Conservation (phyloP, 2,113 vertebrate genomes). For the Chamaea fasciata region DNA sequence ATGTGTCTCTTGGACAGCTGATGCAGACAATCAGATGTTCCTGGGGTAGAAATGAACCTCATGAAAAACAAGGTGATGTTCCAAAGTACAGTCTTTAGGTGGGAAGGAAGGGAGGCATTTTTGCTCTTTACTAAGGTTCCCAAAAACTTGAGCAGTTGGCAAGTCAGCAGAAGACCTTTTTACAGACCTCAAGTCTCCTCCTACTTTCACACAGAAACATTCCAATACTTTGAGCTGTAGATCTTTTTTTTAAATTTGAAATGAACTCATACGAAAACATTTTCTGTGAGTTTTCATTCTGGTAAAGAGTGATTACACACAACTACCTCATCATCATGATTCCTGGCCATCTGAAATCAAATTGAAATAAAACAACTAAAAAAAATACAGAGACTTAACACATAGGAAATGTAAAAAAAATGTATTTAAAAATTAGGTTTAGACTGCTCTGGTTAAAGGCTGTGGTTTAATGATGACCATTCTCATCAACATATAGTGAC, state of each 20-base stretch:
- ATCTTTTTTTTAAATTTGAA: background rate
- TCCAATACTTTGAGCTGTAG: background rate
- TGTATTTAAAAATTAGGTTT: background rate
- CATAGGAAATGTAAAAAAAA: background rate
- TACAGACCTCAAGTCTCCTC: background rate
- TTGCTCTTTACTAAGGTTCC: background rate
- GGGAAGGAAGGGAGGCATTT: background rate
- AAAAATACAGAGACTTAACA: background rate
- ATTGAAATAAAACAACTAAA: background rate
- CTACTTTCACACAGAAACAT: background rate
- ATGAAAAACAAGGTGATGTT: background rate
- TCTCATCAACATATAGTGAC: background rate
- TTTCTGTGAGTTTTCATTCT: background rate
- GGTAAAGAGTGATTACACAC: background rate
- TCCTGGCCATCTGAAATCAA: background rate
- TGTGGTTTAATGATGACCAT: background rate
- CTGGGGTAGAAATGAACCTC: background rate
- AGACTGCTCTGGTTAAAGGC: background rate
- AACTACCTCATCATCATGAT: background rate
- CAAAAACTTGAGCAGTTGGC: background rate
- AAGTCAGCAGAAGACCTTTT: background rate
- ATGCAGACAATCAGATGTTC: background rate
- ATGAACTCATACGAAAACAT: background rate
- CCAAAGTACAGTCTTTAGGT: background rate
- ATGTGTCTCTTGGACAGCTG: background rate